Evolutionary conservation across 2,113 vertebrate genomes (phyloP).

Genomic region (Oreochromis spilurus): DNA sequence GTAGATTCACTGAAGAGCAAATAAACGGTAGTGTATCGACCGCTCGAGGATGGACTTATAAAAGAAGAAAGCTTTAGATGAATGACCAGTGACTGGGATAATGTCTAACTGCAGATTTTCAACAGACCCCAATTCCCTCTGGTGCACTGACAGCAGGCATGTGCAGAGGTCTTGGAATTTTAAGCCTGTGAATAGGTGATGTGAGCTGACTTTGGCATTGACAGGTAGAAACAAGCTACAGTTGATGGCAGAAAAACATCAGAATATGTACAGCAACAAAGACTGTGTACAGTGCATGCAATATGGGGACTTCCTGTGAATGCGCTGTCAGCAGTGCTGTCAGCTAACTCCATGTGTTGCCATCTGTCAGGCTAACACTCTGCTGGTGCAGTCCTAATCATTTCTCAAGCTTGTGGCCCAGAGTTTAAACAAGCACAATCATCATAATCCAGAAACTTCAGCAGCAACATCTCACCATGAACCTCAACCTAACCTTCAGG

Average conservation of each 20-base stretch:
- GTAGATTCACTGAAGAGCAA: conserved; percentile 57
- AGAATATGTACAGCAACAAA: conserved; percentile 45
- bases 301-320: conserved; percentile 50
- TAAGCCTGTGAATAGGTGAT: conserved; percentile 11
- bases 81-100: conserved; percentile 47
- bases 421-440: conserved; percentile 53
- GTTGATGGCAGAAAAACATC: conserved; percentile 45
- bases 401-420: conserved; percentile 45
- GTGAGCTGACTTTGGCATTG: conserved; percentile 13
- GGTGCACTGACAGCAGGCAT: conserved; percentile 12
- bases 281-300: conserved; percentile 32
- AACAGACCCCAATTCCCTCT: conserved; percentile 25
- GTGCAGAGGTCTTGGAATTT: conserved; percentile 13
- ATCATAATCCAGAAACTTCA: conserved; percentile 59
- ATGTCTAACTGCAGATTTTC: conserved; percentile 42
- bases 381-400: conserved; percentile 58
- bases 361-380: conserved; percentile 62
- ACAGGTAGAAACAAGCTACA: conserved; percentile 24
- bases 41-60: conserved; percentile 46
- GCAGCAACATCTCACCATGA: conserved; percentile 23
- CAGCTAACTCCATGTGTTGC: conserved; percentile 60
- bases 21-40: conserved; percentile 66
- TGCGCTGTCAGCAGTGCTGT: conserved; percentile 64
- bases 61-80: conserved; percentile 58
- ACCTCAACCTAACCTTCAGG: conserved; percentile 39